These are phyloP conservation scores for Columba guinea DNA, from an alignment of 2,797 vertebrate species.

Conservation along the genomic window DNA sequence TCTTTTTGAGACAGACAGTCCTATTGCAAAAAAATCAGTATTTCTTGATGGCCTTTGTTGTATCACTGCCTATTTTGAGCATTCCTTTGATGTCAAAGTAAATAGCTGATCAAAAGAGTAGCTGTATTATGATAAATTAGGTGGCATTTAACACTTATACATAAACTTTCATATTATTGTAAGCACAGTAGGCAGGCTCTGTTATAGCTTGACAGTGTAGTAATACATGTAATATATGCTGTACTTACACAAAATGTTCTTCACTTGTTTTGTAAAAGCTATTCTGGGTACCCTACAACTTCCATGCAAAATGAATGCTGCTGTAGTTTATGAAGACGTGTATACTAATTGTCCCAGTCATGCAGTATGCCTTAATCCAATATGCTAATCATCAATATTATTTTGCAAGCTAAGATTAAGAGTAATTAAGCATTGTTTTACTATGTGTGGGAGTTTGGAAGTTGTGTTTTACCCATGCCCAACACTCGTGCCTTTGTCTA, in stretches of 20 bases:
- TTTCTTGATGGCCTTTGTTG: background rate
- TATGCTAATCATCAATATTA: background rate
- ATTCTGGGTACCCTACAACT: constrained; percentile 22
- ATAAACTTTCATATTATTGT: background rate
- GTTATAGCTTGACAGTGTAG: background rate
- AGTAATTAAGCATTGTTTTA: background rate
- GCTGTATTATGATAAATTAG: background rate
- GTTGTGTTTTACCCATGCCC: constrained; percentile 9
- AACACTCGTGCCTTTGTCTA: background rate
- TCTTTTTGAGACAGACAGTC: background rate
- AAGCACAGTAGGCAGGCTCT: background rate
- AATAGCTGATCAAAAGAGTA: background rate
- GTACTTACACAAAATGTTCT: background rate
- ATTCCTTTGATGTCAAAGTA: background rate
- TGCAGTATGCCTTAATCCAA: background rate
- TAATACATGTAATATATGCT: background rate
- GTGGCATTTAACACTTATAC: background rate
- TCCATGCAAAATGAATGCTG: background rate
- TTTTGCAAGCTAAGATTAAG: background rate
- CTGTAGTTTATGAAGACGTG: background rate
- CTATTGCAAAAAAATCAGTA: background rate
- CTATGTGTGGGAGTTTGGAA: background rate
- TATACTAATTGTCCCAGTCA: background rate
- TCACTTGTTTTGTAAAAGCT: background rate
- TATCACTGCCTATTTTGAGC: background rate